Evolutionary conservation across 1,140 invertebrate species (phyloP), one percentile per base, ranked within the genome.

Genomic region (Lucilia sericata): DNA sequence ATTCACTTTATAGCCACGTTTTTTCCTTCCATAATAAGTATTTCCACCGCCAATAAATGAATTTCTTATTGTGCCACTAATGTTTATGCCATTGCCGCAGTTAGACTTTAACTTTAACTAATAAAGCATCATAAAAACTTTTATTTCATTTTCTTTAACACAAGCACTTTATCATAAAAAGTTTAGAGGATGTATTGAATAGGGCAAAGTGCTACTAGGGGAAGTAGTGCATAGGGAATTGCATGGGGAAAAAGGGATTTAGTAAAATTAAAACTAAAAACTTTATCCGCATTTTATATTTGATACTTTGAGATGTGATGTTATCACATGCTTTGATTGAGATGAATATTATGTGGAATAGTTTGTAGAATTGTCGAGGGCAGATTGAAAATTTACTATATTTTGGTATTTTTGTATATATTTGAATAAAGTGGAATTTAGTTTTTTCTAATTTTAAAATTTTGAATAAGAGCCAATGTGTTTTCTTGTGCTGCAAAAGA

Each of bases 261-360:
- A 78, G 36, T 78, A 78, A 78, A 75, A 78, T 75, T 75, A 75
- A 75, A 75, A 75, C 74, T 34, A 19, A 78, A 78, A 42, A 78
- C 34, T 78, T 78, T 78, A 36, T 78, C 34, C 17, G 34, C 34
- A n/a, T 78, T 78, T 78, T 78, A 78, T 78, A 42, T 78, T 78
- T 42, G 60, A 70, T 70, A 21, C 34, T 78, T 78, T 47, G 13
- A 12, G 14, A 78, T 78, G 36, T 42, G 5, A 42, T 42, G 34
- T 42, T 78, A 78, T 78, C 75, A 78, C 17, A 78, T 42, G 34
- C 34, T 42, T 78, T 78, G 75, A 78, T 78, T 78, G 19, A 42
- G 75, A 78, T 78, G 36, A 78, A 78, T 78, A 4, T 70, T 3
- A 10, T 19, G 60, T 70, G 1, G 25, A 30, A 3, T 30, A 70